Conservation (phyloP, 2,888 invertebrate species). For the Nomada ferruginata region DNA sequence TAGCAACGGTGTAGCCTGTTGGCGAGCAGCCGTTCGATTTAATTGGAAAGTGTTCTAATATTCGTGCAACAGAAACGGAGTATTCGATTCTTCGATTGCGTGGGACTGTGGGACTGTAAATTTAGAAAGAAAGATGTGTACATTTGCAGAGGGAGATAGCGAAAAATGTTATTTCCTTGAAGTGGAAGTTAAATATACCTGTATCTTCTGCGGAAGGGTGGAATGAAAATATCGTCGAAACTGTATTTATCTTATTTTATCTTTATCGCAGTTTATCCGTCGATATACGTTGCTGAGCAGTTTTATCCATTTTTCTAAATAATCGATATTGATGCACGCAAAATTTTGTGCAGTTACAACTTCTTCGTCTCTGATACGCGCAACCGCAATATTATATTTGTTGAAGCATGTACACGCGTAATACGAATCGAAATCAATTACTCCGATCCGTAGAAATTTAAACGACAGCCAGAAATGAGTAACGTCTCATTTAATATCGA, state of each 20-base stretch:
- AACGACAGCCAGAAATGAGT: neutral
- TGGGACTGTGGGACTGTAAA: no score
- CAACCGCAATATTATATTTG: no score
- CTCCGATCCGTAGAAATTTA: neutral
- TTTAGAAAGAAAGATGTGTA: no score
- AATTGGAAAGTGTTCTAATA: constrained; percentile 33
- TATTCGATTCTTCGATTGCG: neutral
- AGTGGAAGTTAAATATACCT: no score
- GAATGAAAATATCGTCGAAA: neutral
- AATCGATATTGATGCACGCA: no score
- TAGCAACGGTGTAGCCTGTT: neutral
- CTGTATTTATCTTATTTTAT: neutral
- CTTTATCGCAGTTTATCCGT: neutral
- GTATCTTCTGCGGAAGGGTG: neutral
- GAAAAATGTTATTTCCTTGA: no score
- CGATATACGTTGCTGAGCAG: neutral
- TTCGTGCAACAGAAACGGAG: constrained; percentile 16
- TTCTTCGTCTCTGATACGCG: no score
- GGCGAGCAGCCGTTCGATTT: constrained; percentile 10
- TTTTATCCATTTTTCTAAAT: neutral
- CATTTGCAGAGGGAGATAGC: no score
- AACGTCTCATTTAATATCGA: neutral
- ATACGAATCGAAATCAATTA: neutral
- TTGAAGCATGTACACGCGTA: neutral
- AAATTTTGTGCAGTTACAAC: no score